Percentiles rank a stretch among this genome's conserved stretches.
phyloP scores from a whole-genome alignment of 2,113 vertebrate genomes.

The Oophaga pumilio region DNA sequence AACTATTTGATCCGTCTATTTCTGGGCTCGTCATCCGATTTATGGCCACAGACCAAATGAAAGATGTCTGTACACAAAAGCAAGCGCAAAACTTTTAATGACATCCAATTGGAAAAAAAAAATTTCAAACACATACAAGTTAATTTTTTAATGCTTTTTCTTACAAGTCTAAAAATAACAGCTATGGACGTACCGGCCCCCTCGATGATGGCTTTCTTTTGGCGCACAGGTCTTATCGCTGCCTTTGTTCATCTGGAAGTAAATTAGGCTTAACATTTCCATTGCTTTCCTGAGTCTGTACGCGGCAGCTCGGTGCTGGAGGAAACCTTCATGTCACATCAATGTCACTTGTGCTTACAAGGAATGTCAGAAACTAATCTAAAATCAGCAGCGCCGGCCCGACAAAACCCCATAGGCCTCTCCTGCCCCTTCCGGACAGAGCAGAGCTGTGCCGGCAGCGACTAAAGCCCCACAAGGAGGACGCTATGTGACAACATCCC shows the following conservation, averaged over 20 bases:
- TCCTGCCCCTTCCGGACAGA: conserved; percentile 24
- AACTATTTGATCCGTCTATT: no score
- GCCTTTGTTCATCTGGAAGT: conserved; percentile 17
- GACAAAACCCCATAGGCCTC: not conserved
- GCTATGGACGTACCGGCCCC: not conserved
- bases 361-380: conserved; percentile 37
- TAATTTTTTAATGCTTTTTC: not conserved
- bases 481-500: conserved; percentile 29
- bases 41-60: no score
- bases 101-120: no score
- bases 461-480: not conserved
- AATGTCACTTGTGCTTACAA: conserved; percentile 46
- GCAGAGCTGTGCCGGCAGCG: not conserved
- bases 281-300: conserved; percentile 7
- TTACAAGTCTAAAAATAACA: not conserved
- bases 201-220: conserved; percentile 2
- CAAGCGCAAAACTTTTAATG: no score
- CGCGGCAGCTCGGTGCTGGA: not conserved
- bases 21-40: no score
- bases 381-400: not conserved
- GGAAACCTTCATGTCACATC: conserved; percentile 36
- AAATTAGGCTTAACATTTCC: not conserved
- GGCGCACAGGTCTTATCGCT: not conserved
- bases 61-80: no score
- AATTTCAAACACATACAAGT: no score